Percentiles rank a stretch among this genome's conserved stretches.
These are phyloP conservation scores for Patella caerulea DNA, from an alignment of 2,888 invertebrate species.

Conservation along the genomic window DNA sequence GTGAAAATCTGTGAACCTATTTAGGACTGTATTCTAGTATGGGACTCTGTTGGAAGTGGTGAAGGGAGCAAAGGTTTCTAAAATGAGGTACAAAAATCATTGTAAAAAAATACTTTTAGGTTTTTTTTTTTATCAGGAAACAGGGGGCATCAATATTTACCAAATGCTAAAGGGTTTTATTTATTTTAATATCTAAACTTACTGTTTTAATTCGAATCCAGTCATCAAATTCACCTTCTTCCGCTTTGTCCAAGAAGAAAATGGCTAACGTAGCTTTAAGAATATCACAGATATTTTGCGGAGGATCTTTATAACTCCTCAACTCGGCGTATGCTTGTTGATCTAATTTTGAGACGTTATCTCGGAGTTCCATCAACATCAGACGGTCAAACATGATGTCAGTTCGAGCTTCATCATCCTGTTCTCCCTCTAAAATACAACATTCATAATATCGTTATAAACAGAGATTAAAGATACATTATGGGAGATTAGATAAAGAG, in stretches of 20 bases:
- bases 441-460: background rate
- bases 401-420: slow-evolving; percentile 61
- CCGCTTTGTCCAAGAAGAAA: slow-evolving; percentile 62
- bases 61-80: too few relatives aligned
- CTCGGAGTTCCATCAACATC: slow-evolving; percentile 69
- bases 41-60: too few relatives aligned
- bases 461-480: background rate
- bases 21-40: too few relatives aligned
- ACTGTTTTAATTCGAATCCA: slow-evolving; percentile 67
- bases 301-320: slow-evolving; percentile 67
- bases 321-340: slow-evolving; percentile 68
- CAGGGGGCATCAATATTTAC: too few relatives aligned
- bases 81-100: too few relatives aligned
- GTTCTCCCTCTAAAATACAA: slow-evolving; percentile 61
- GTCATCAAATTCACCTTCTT: slow-evolving; percentile 62
- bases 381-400: slow-evolving; percentile 71
- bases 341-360: slow-evolving; percentile 66
- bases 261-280: slow-evolving; percentile 65
- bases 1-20: too few relatives aligned
- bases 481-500: too few relatives aligned
- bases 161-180: too few relatives aligned
- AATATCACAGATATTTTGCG: slow-evolving; percentile 63
- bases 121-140: too few relatives aligned
- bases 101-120: too few relatives aligned
- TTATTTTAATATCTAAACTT: slow-evolving; percentile 25